These are phyloP conservation scores for Phytoseiulus persimilis DNA, from an alignment of 2,888 invertebrate species.

Conservation along the genomic window DNA sequence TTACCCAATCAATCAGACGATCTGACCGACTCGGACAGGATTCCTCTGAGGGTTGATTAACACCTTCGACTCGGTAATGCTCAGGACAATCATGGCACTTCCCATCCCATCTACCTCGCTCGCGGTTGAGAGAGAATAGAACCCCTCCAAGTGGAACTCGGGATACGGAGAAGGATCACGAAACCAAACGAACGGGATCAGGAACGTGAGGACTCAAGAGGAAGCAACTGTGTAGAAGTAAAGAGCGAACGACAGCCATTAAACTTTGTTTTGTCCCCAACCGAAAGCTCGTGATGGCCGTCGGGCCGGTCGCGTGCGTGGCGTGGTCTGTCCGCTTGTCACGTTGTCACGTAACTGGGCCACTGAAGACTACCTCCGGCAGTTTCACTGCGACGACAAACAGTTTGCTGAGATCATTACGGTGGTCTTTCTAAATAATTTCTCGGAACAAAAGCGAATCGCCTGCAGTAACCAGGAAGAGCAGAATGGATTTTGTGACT, in stretches of 20 bases:
- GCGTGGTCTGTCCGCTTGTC: neutral
- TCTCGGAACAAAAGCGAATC: neutral
- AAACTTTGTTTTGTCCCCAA: neutral
- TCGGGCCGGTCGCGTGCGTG: neutral
- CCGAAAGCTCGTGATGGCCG: neutral
- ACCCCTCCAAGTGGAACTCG: no score
- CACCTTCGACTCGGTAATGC: no score
- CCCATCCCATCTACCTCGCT: no score
- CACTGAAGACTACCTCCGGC: neutral
- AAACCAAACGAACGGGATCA: no score
- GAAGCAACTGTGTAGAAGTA: no score
- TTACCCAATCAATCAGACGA: neutral
- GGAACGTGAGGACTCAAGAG: no score
- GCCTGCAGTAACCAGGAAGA: neutral
- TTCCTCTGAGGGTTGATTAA: no score
- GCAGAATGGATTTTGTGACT: neutral
- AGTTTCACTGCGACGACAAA: neutral
- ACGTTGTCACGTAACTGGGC: conserved; percentile 5
- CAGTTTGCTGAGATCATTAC: neutral
- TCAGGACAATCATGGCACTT: no score
- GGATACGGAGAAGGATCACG: no score
- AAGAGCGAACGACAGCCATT: neutral
- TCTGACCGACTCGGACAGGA: neutral
- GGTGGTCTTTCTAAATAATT: neutral
- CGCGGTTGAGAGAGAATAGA: no score